phyloP scores from a whole-genome alignment of 37 sponge, comb jelly and placozoan genomes.

The Aplysina aerophoba region DNA sequence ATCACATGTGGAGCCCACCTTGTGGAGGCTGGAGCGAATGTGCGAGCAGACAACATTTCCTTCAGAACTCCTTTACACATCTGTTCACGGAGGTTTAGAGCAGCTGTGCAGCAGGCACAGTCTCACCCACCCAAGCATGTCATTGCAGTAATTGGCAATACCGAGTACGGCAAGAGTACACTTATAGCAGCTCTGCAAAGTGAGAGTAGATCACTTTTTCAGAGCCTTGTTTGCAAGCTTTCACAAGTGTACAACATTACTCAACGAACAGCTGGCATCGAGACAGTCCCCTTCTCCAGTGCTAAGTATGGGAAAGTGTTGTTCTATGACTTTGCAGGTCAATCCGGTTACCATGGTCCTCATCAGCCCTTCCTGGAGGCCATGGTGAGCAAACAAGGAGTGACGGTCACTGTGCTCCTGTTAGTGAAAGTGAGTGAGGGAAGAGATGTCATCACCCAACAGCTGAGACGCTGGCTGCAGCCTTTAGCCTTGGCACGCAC shows the following conservation, averaged over 20 bases:
- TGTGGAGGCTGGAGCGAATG: not conserved
- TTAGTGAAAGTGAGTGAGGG: not conserved
- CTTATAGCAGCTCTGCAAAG: not conserved
- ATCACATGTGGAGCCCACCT: not conserved
- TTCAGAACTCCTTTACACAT: not conserved
- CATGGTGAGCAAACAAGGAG: not conserved
- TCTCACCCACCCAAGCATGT: not conserved
- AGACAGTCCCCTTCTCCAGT: conserved; percentile 4
- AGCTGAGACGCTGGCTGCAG: too few relatives aligned
- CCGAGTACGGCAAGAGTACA: too few relatives aligned
- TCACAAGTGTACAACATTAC: too few relatives aligned
- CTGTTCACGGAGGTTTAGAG: not conserved
- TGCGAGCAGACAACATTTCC: not conserved
- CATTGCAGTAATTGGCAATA: too few relatives aligned
- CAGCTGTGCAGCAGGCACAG: not conserved
- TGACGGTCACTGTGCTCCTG: not conserved
- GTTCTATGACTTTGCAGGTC: conserved; percentile 46
- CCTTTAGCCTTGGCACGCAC: not conserved
- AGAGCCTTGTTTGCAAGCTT: not conserved
- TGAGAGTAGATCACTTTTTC: not conserved
- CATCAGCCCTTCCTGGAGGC: conserved; percentile 27
- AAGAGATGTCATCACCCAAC: too few relatives aligned
- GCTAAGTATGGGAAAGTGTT: not conserved
- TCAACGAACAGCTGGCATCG: conserved; percentile 29
- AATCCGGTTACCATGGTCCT: conserved; percentile 27